phyloP scores from a whole-genome alignment of 2,113 vertebrate species.

The Oxygymnocypris stewartii region DNA sequence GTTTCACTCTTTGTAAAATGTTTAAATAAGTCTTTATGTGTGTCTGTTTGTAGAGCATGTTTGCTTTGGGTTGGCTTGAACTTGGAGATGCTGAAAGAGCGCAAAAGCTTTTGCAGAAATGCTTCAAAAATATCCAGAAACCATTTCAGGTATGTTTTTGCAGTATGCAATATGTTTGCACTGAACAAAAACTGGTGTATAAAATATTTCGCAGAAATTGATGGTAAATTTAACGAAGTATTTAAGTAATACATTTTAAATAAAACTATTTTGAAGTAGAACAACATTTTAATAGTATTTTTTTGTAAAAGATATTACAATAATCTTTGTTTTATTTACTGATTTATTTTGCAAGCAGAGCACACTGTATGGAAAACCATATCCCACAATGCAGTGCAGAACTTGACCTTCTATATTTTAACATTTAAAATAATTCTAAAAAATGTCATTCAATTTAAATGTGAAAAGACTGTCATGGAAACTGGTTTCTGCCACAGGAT shows the following conservation, averaged over 20 bases:
- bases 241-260: too few relatives aligned
- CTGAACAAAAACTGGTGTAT: too few relatives aligned
- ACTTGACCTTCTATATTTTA: background rate
- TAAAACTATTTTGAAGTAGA: too few relatives aligned
- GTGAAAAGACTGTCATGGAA: too few relatives aligned
- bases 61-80: conserved; percentile 93
- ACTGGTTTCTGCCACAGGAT: too few relatives aligned
- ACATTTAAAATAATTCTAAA: background rate
- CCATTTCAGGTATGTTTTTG: conserved; percentile 97
- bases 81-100: conserved; percentile 80
- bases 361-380: background rate
- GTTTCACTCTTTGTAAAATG: background rate
- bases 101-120: conserved; percentile 77
- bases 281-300: too few relatives aligned
- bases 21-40: conserved; percentile 3
- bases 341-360: background rate
- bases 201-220: background rate
- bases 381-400: conserved; percentile 1
- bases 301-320: too few relatives aligned
- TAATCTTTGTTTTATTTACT: too few relatives aligned
- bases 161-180: too few relatives aligned
- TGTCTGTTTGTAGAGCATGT: conserved; percentile 83
- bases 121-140: conserved; percentile 83
- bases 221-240: background rate
- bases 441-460: too few relatives aligned